Evolutionary conservation across 30 jellyfish, hydroid and myxozoan genomes (phyloP), one percentile per base, ranked within the genome.

Genomic region (Mastigias papua): DNA sequence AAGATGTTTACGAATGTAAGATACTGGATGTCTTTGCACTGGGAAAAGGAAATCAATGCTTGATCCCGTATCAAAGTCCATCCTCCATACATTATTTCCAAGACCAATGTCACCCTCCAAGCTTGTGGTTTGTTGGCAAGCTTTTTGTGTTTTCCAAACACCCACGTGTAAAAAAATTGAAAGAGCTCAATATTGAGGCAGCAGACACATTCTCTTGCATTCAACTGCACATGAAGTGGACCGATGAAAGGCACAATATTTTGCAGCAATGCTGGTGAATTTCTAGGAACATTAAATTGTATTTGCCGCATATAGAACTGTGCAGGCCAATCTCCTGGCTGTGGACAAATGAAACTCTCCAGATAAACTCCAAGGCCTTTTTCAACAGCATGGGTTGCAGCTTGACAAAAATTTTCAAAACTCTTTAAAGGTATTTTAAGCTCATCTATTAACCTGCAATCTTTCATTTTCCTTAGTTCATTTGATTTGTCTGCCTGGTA

Each of bases 321-420:
- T 73, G 32, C 83, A 65, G 92, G 92, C 92, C 90, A 80, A 51
- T 80, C 90, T 21, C 81, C 81, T 9, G 80, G 90, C 67, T 60
- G 90, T 19, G 82, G 82, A 63, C 68, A 80, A 62, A 80, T 46
- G 68, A 61, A 80, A 35, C 10, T n/a, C 48, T 61, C 23, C 11
- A 76, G 88, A 33, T 76, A 50, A 11, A 17, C 27, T 8, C 54
- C 51, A 48, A 82, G 83, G 28, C 80, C 68, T n/a, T n/a, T 6
- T 16, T 64, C 34, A 23, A 80, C 3, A 37, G 80, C 82, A 42
- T 80, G 82, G 46, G 76, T 17, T 23, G 84, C 71, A 46, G 84
- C 73, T 65, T 27, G 21, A 65, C 75, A 50, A n/a, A 82, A 82
- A 34, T 65, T 31, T 46, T 51, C 48, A 48, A 48, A 37, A 64